Evolutionary conservation across 2,797 vertebrate species (phyloP), one percentile per base, ranked within the genome.

Genomic region (Lateolabrax maculatus): DNA sequence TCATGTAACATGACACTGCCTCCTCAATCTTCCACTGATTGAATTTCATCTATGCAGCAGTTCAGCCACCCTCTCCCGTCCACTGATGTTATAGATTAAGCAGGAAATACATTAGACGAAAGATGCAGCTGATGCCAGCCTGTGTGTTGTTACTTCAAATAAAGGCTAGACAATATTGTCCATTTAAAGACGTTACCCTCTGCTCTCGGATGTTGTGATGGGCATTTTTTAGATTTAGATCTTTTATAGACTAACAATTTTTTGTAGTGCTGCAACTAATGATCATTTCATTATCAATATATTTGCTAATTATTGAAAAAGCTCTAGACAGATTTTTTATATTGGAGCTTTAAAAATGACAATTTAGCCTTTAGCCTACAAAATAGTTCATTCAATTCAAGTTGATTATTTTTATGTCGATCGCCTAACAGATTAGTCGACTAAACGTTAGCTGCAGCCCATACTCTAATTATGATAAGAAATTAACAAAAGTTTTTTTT

Each of bases 1-100:
- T 82, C 75, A 75, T 86, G 91, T 79, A 93, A 93, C 52, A 34
- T 18, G 80, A 91, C 75, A 46, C 84, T 64, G 27, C 64, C 49
- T 61, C 58, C 60, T 71, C 75, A 76, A 71, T 67, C 71, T 81
- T 75, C 73, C 64, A 70, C 43, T 88, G 77, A 84, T 87, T 86
- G 56, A 75, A 85, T 91, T 92, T 86, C 72, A 68, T 83, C 73
- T 6, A 27, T 70, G 48, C 72, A 84, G 89, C 79, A 78, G 53
- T 69, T 63, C 48, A 58, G 25, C 56, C 58, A 11, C 55, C 49
- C 51, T 34, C 67, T 53, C 36, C 34, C 53, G 56, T 61, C 52
- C 78, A 51, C 66, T 70, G 46, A 76, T 80, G 25, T 46, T 62
- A 64, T 25, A 43, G 58, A 64, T 72, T 75, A 15, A 27, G 49